These are phyloP conservation scores for Sebastes jordani DNA, from an alignment of 2,797 vertebrate genomes.

Conservation along the genomic window DNA sequence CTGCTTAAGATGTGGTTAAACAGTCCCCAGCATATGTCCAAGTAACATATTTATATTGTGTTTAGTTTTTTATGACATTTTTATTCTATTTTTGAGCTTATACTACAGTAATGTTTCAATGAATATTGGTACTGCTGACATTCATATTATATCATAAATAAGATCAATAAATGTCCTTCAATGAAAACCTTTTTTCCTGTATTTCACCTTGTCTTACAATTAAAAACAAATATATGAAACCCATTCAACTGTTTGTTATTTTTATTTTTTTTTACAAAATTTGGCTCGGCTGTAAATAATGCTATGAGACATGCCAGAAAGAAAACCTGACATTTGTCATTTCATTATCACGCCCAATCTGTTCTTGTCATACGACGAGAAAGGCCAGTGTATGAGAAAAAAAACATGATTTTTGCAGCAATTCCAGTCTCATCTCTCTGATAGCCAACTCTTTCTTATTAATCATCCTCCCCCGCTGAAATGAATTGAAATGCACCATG, in stretches of 20 bases:
- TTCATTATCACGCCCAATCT: slow-evolving; percentile 73
- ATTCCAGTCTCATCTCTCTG: slow-evolving; percentile 40
- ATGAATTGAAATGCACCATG: slow-evolving; percentile 24
- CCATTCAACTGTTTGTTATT: not conserved
- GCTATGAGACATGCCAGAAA: slow-evolving; percentile 19
- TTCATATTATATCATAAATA: not conserved
- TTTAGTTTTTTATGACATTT: not conserved
- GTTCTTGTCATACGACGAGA: slow-evolving; percentile 34
- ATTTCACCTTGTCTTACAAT: not conserved
- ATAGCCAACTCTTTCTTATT: slow-evolving; percentile 35
- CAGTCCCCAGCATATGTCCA: not conserved
- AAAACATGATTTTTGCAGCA: slow-evolving; percentile 25
- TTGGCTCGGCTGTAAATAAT: slow-evolving; percentile 27
- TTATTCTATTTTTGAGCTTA: not conserved
- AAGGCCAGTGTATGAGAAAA: slow-evolving; percentile 32
- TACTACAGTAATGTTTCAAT: not conserved
- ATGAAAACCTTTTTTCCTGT: not conserved
- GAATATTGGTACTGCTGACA: not conserved
- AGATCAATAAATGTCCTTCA: not conserved
- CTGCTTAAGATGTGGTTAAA: not conserved
- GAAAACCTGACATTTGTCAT: slow-evolving; percentile 73
- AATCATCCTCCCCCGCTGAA: slow-evolving; percentile 20
- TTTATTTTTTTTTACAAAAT: not conserved
- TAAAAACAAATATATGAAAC: not conserved
- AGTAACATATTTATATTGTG: not conserved